Conservation (phyloP, 1,140 invertebrate genomes). For the Nasonia vitripennis region DNA sequence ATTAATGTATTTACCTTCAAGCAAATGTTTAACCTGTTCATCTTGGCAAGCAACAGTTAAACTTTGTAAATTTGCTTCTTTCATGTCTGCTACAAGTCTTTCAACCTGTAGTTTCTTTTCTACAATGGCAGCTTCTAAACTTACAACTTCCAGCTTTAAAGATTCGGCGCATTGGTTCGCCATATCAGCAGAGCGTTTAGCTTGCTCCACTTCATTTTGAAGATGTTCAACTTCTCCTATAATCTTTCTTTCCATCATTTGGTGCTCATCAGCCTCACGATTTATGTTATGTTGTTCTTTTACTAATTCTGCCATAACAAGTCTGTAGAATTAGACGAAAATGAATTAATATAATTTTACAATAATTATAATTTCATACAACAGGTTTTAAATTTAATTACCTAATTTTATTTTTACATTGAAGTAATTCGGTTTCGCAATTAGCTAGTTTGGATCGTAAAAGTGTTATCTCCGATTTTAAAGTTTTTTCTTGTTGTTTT, state of each 20-base stretch:
- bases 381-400: constrained; percentile 64
- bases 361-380: not conserved
- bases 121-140: constrained; percentile 85
- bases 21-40: constrained; percentile 86
- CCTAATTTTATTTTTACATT: constrained; percentile 92
- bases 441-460: constrained; percentile 89
- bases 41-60: constrained; percentile 86
- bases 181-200: constrained; percentile 86
- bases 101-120: constrained; percentile 92
- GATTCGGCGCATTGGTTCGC: constrained; percentile 88
- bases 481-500: constrained; percentile 89
- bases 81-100: constrained; percentile 90
- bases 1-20: constrained; percentile 79
- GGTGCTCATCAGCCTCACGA: constrained; percentile 78
- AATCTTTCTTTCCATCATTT: constrained; percentile 85
- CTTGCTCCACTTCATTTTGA: constrained; percentile 88
- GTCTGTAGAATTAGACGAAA: constrained; percentile 64
- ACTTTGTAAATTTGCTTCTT: constrained; percentile 92
- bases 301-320: constrained; percentile 79
- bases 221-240: constrained; percentile 87
- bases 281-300: constrained; percentile 76
- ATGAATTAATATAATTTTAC: constrained; percentile 9
- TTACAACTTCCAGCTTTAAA: constrained; percentile 85
- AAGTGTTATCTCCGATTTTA: constrained; percentile 89
- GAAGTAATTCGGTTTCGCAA: constrained; percentile 90